phyloP scores from a whole-genome alignment of 64 coral and sea anemone genomes.

The Pocillopora verrucosa region DNA sequence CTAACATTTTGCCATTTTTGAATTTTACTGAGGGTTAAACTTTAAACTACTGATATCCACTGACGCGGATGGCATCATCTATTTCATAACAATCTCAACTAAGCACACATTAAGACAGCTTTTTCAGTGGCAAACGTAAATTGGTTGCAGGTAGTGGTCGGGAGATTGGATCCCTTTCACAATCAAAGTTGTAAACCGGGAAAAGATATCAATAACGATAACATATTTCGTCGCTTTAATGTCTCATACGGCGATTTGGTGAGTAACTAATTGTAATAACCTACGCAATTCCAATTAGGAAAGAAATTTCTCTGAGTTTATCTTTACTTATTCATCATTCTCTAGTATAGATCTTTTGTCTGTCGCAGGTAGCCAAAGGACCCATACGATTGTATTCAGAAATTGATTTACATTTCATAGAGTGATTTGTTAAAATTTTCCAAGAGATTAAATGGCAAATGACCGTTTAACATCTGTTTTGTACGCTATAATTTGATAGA shows the following conservation, averaged over 20 bases:
- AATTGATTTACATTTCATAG: too few relatives aligned
- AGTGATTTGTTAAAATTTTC: too few relatives aligned
- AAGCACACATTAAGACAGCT: background rate
- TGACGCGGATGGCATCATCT: background rate
- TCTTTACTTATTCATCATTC: background rate
- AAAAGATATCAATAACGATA: background rate
- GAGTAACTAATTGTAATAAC: background rate
- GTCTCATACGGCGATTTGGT: slow-evolving; percentile 37
- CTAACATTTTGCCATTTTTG: too few relatives aligned
- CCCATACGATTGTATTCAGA: too few relatives aligned
- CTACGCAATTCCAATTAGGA: background rate
- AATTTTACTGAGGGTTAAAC: too few relatives aligned
- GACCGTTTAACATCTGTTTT: too few relatives aligned
- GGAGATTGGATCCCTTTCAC: slow-evolving; percentile 42
- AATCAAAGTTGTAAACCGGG: slow-evolving; percentile 29
- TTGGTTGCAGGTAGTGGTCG: background rate
- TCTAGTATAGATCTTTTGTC: too few relatives aligned
- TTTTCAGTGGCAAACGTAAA: background rate
- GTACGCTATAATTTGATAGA: too few relatives aligned
- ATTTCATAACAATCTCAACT: background rate
- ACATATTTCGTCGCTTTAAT: slow-evolving; percentile 30
- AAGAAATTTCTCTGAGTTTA: background rate
- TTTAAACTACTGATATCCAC: too few relatives aligned
- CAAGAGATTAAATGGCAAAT: too few relatives aligned
- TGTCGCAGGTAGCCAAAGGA: too few relatives aligned